phyloP scores from a whole-genome alignment of 2,797 vertebrate species.

The Platyrinchus mystaceus region DNA sequence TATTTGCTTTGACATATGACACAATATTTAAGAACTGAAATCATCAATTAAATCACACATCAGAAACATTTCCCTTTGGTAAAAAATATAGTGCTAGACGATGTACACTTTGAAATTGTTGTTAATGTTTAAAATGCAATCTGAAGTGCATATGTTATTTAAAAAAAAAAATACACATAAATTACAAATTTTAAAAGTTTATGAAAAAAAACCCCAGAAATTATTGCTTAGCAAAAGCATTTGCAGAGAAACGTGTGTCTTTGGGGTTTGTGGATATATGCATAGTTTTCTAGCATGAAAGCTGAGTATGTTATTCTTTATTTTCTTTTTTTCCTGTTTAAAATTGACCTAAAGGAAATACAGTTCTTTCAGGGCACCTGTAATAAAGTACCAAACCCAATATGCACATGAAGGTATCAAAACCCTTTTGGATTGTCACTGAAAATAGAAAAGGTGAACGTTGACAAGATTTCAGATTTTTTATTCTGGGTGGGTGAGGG shows the following conservation, averaged over 20 bases:
- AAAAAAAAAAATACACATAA: constrained; percentile 14
- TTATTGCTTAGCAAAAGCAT: constrained; percentile 31
- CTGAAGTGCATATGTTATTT: constrained; percentile 62
- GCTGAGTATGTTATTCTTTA: neutral
- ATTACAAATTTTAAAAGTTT: constrained; percentile 61
- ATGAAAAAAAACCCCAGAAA: neutral
- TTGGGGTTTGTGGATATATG: constrained; percentile 1
- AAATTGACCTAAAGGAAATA: constrained; percentile 51
- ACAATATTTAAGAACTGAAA: constrained; percentile 71
- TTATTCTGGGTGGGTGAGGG: constrained; percentile 37
- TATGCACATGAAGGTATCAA: neutral
- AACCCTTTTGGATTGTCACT: constrained; percentile 63
- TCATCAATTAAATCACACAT: constrained; percentile 71
- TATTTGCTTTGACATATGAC: constrained; percentile 73
- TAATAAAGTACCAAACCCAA: constrained; percentile 41
- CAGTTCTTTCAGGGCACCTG: constrained; percentile 41
- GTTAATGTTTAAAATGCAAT: constrained; percentile 67
- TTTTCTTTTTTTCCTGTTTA: neutral
- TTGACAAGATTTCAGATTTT: constrained; percentile 66
- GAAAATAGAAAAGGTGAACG: constrained; percentile 75
- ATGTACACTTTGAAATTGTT: constrained; percentile 68
- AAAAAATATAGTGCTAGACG: constrained; percentile 69
- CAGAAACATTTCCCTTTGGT: constrained; percentile 71
- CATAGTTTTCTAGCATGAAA: constrained; percentile 13
- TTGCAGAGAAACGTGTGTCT: constrained; percentile 13